A percentile compares a stretch with the other conserved stretches of the same genome.
These are phyloP conservation scores for Cynodonichthys magdalenae DNA, from an alignment of 2,797 vertebrate genomes.

Conservation along the genomic window DNA sequence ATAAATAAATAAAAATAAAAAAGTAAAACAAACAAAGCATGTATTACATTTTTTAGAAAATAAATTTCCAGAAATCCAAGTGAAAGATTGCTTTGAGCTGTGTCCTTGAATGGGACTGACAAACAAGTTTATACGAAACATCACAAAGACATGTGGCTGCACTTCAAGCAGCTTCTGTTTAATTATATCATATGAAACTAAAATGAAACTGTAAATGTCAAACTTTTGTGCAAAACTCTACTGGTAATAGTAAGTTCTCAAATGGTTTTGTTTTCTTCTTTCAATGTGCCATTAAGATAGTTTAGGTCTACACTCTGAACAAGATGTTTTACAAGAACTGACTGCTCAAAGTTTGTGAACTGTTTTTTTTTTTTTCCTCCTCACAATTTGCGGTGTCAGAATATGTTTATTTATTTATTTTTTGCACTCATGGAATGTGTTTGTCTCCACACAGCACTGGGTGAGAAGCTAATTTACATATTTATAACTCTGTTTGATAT, in stretches of 20 bases:
- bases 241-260: background rate
- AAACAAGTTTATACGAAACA: background rate
- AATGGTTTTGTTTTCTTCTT: background rate
- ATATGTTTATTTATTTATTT: constrained; percentile 38
- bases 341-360: background rate
- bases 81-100: background rate
- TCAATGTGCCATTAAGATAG: background rate
- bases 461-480: constrained; percentile 69
- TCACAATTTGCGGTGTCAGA: constrained; percentile 34
- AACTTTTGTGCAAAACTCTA: constrained; percentile 11
- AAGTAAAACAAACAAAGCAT: background rate
- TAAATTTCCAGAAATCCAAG: constrained; percentile 25
- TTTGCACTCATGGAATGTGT: constrained; percentile 34
- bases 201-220: no score
- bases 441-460: constrained; percentile 44
- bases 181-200: background rate
- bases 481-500: constrained; percentile 74
- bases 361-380: constrained; percentile 1
- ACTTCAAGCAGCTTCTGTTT: constrained; percentile 2
- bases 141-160: background rate
- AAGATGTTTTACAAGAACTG: no score
- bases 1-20: background rate
- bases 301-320: constrained; percentile 1
- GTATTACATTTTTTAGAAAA: constrained; percentile 16
- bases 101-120: constrained; percentile 17